These are phyloP conservation scores for Microplitis deprimator DNA, from an alignment of 2,888 invertebrate species.

Conservation along the genomic window DNA sequence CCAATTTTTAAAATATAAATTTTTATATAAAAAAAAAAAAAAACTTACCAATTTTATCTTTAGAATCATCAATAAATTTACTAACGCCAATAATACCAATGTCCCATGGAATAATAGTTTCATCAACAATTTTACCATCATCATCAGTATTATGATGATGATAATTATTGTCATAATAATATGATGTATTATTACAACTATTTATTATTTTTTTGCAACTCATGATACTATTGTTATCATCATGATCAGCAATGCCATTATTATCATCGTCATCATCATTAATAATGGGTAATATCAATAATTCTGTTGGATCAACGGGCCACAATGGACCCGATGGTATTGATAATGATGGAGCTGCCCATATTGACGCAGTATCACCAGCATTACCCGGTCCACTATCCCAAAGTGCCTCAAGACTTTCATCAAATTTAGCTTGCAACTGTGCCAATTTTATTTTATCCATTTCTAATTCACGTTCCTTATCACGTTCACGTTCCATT, in stretches of 20 bases:
- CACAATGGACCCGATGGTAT: slow-evolving; percentile 67
- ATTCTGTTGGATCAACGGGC: slow-evolving; percentile 63
- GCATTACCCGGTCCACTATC: slow-evolving; percentile 72
- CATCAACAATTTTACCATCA: slow-evolving; percentile 57
- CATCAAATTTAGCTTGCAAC: slow-evolving; percentile 80
- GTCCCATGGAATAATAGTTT: slow-evolving; percentile 67
- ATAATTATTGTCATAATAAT: background rate
- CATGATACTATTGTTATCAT: slow-evolving; percentile 52
- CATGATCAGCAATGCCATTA: slow-evolving; percentile 30
- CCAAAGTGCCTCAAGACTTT: slow-evolving; percentile 80
- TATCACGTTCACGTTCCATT: slow-evolving; percentile 65
- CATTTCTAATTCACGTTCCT: slow-evolving; percentile 64
- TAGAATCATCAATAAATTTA: slow-evolving; percentile 63
- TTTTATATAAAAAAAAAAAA: background rate
- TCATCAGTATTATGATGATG: background rate
- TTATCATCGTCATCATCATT: background rate
- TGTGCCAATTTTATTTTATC: slow-evolving; percentile 76
- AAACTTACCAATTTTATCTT: slow-evolving; percentile 60
- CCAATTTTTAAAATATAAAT: background rate
- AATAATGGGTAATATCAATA: slow-evolving; percentile 57
- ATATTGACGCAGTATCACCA: slow-evolving; percentile 67
- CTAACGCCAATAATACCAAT: slow-evolving; percentile 67
- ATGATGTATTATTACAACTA: background rate
- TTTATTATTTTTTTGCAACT: background rate
- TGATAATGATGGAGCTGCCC: slow-evolving; percentile 69